Evolutionary conservation across 2,113 vertebrate genomes (phyloP), one percentile per base, ranked within the genome.

Genomic region (Micronycteris hirsuta): DNA sequence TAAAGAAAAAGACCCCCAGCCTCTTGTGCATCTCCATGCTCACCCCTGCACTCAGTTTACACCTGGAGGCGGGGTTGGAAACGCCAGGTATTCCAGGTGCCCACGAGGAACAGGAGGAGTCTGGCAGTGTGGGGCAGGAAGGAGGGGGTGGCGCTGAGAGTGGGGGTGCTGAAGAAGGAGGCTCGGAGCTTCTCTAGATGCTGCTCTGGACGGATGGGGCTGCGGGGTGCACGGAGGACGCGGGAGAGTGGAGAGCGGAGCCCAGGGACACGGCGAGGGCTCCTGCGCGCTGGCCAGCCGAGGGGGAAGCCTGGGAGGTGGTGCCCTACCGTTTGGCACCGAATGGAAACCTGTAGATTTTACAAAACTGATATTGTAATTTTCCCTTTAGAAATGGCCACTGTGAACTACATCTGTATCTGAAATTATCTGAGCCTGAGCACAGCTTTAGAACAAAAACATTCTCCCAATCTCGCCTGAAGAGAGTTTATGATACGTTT

Each of bases 261-360:
- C 58, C 31, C 5, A 17, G 20, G 45, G 49, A 1, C 3, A 2
- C 17, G 68, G 54, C 24, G 15, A 22, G 47, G 73, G 73, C 43
- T 24, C 24, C 36, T 41, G 17, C 15, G 6, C 0, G 1, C 13
- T 15, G 9, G 2, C 33, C 19, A 41, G 26, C 74, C 1, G 4
- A 56, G 68, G 36, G 9, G 8, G 31, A 28, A 22, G 13, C 28
- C 14, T 19, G 73, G 15, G 22, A 89, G 68, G 17, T 15, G 1
- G 1, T 4, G 41, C n/a, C 68, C 43, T 19, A 26, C 43, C 33
- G 41, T 41, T 28, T 4, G 41, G 70, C 90, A 10, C 47, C 45
- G 54, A 24, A 77, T 7, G 33, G 47, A 91, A 91, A 63, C 17
- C 14, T 2, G 0, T 74, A 47, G 4, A n/a, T 71, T 86, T 61